Base-by-base conservation (phyloP, 2,888 invertebrate species). In the Deroplatys truncata region DNA sequence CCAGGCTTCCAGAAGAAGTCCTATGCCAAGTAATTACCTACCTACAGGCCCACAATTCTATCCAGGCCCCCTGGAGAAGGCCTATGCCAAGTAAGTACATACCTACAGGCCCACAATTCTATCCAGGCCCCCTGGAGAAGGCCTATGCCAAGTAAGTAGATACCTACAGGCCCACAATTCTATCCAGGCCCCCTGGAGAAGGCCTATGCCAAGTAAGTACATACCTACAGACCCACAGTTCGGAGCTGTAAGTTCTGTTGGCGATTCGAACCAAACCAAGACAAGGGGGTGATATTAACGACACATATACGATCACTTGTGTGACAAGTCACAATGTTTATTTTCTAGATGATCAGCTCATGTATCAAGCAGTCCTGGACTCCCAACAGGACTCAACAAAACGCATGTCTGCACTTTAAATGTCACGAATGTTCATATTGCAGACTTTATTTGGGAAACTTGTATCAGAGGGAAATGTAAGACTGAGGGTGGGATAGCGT, bases 71-170 rank as follows among this genome's bases (percentile, higher is more conserved):
- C 94, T 98, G 88, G 98, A 98, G 93, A 98, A 98, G 93, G 98
- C 98, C 0, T 98, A 98, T 92, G 98, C 98, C 90, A 98, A 98
- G 97, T 97, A 93, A 95, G 96, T 94, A 31, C 13, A 7, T 49
- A n/a, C 93, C 95, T 98, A 90, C 98, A 98, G 93, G 96, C 97
- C 84, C 96, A 96, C 97, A 98, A 92, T 97, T 97, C 92, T 98
- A 98, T 98, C 97, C 98, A 0, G 97, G 98, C 0, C 94, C 98
- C 35, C 94, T 98, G 88, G 98, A 98, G 93, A 98, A 98, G 93
- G 98, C 98, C 0, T 98, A 98, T 92, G 98, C 98, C 90, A 98
- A 98, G 97, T 97, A 93, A 95, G 96, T 94, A 31, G 8, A 31
- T 82, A n/a, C 97, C 84, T 96, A 96, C 91, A 95, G 96, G 91